Conservation (phyloP, 2,113 vertebrate species). For the Nannobrachium achirus region DNA sequence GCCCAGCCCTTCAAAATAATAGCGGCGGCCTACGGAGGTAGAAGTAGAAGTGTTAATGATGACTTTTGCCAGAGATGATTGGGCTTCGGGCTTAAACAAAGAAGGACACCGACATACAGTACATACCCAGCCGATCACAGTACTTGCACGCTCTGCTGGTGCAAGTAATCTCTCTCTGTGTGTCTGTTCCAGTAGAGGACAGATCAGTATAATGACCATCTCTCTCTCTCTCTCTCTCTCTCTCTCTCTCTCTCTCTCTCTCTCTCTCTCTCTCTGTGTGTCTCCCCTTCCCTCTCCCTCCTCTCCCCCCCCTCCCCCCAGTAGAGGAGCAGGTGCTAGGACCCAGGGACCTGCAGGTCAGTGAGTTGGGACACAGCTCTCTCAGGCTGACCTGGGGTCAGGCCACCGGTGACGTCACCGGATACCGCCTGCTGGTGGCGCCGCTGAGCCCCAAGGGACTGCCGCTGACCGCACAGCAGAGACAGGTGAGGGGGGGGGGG, state of each 20-base stretch:
- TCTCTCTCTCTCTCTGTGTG: background rate
- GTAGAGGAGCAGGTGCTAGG: conserved; percentile 74
- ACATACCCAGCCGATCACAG: too few species aligned
- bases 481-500: conserved; percentile 70
- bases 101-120: too few species aligned
- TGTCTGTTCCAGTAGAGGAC: too few species aligned
- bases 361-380: conserved; percentile 80
- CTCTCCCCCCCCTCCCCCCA: conserved; percentile 35
- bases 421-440: conserved; percentile 79
- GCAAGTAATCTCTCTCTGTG: too few species aligned
- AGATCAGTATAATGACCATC: too few species aligned
- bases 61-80: too few species aligned
- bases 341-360: conserved; percentile 82
- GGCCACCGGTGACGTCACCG: conserved; percentile 82
- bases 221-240: background rate
- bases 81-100: too few species aligned
- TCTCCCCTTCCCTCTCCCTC: too few species aligned
- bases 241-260: background rate
- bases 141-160: too few species aligned
- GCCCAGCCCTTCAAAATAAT: too few species aligned
- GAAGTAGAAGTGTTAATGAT: too few species aligned
- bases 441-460: conserved; percentile 70
- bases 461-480: conserved; percentile 52
- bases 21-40: too few species aligned
- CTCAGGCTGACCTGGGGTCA: conserved; percentile 84